Evolutionary conservation across 2,113 vertebrate species (phyloP), one percentile per base, ranked within the genome.

Genomic region (Apteryx owenii): DNA sequence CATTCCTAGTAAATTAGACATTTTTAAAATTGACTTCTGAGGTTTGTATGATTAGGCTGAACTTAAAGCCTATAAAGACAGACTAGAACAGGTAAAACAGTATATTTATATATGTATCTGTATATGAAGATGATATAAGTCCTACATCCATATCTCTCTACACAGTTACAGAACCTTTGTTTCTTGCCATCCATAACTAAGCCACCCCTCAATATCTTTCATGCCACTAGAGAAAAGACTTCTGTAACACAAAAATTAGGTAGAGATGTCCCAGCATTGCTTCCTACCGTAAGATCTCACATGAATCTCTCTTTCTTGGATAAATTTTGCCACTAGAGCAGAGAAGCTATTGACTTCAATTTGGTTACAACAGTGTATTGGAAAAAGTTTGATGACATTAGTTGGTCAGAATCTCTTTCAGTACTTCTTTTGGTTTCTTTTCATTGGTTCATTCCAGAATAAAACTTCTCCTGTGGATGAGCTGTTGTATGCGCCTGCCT

Each of bases 401-500:
- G 5, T 36, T 26, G 7, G 23, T 86, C 46, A 86, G 62, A 71
- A 68, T 42, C 13, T 54, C 26, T 66, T 29, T 78, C 22, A 44
- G 5, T 36, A 15, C 6, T 31, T 28, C 10, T 44, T 80, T 62
- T 69, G 38, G 4, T 29, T 87, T 83, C 11, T 68, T 82, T 72
- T 42, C 48, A 5, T 48, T 66, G 5, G 5, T 44, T 85, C 65
- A 65, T 33, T 78, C 48, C 20, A 84, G 54, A 86, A 71, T 28
- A 75, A 96, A 73, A 60, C 53, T 14, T 53, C 15, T 73, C 20
- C 18, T 77, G 29, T 70, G 69, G 3, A 3, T 54, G 26, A 42
- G 7, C 19, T 56, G 9, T 21, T 42, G 14, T 11, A 0, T 17
- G 82, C 36, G 7, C 44, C 44, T 58, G 4, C 5, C 12, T 60